Percentiles rank a stretch among this genome's conserved stretches.
These are phyloP conservation scores for Nymphalis urticae DNA, from an alignment of 2,888 invertebrate species.

Conservation along the genomic window DNA sequence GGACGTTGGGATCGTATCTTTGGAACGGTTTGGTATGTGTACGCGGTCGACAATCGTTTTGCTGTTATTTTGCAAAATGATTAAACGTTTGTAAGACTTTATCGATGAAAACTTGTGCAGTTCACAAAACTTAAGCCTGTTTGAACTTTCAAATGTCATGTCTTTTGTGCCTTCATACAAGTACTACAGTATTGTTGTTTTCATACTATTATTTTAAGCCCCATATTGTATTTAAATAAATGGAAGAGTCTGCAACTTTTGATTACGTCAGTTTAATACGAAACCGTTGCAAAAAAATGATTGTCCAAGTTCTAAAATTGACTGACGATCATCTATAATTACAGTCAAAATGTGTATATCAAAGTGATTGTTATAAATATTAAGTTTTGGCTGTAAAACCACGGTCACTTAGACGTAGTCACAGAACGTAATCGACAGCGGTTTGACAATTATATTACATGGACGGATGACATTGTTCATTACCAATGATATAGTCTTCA, in stretches of 20 bases:
- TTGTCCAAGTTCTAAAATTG: neutral
- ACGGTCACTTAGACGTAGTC: slow-evolving; percentile 21
- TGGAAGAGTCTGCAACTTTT: no score
- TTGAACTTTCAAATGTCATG: no score
- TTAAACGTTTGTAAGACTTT: no score
- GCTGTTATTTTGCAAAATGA: no score
- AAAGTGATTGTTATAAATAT: slow-evolving; percentile 16
- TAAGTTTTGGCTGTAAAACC: slow-evolving; percentile 13
- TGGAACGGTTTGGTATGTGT: neutral
- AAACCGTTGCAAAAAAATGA: neutral
- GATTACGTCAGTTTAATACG: neutral
- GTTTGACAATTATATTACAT: slow-evolving; percentile 9
- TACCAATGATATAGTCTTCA: neutral
- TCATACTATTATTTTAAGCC: no score
- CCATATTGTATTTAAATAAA: no score
- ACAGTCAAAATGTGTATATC: slow-evolving; percentile 13
- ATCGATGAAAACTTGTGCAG: no score
- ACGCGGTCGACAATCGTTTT: no score
- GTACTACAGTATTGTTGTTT: no score
- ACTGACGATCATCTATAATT: neutral
- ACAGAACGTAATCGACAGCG: slow-evolving; percentile 15
- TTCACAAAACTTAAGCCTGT: no score
- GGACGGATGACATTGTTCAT: neutral
- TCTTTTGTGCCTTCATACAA: no score
- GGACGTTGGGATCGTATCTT: neutral